These are phyloP conservation scores for Sandelia bainsii DNA, from an alignment of 2,797 vertebrate species.

Conservation along the genomic window DNA sequence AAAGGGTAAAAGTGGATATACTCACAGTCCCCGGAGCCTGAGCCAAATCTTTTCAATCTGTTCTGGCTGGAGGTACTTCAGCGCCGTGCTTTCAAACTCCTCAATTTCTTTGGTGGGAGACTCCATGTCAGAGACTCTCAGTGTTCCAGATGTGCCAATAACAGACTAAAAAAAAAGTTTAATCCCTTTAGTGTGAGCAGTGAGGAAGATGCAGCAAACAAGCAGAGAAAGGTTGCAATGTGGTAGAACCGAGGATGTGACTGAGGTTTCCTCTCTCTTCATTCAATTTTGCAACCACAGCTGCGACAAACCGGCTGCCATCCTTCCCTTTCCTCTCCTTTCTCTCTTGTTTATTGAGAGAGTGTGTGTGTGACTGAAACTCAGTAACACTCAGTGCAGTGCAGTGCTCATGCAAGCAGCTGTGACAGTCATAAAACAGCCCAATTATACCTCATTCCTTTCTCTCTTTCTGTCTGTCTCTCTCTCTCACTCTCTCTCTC, in stretches of 20 bases:
- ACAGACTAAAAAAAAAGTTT: constrained; percentile 66
- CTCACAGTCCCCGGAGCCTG: constrained; percentile 97
- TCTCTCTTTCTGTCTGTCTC: constrained; percentile 24
- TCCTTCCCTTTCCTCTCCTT: constrained; percentile 49
- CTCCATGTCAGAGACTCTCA: constrained; percentile 87
- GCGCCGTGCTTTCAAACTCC: constrained; percentile 98
- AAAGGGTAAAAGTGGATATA: constrained; percentile 78
- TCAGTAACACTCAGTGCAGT: constrained; percentile 59
- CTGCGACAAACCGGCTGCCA: constrained; percentile 59
- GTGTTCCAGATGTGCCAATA: constrained; percentile 49
- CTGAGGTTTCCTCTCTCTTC: constrained; percentile 63
- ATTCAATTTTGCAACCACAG: constrained; percentile 62
- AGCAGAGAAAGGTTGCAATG: constrained; percentile 34
- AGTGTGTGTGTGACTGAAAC: constrained; percentile 56
- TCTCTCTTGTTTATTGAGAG: constrained; percentile 48
- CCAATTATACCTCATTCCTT: constrained; percentile 51
- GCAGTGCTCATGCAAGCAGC: constrained; percentile 56
- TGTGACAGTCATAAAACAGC: constrained; percentile 64
- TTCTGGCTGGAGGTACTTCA: constrained; percentile 97
- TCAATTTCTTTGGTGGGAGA: constrained; percentile 98
- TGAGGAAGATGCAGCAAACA: constrained; percentile 24
- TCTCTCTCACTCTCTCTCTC: constrained; percentile 31
- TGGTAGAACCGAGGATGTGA: constrained; percentile 51
- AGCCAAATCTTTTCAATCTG: constrained; percentile 99
- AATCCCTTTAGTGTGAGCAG: constrained; percentile 66